Evolutionary conservation across 1,140 invertebrate genomes (phyloP), one percentile per base, ranked within the genome.

Genomic region (Lordiphosa collinella): DNA sequence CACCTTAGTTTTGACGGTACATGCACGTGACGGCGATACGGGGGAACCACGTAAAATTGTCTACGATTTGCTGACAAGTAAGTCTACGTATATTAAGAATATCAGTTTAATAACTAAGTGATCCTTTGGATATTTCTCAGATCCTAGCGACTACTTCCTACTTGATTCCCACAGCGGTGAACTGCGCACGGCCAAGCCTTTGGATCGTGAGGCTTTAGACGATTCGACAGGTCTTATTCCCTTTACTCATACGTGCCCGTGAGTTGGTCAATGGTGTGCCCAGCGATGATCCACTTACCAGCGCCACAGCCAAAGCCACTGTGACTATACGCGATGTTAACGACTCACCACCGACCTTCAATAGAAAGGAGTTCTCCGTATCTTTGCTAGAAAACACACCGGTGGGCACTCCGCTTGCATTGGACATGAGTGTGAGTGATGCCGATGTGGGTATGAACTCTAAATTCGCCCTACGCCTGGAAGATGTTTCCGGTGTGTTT

Each of bases 261-360:
- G 95, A 96, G 90, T 70, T 96, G 56, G 92, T 95, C 3, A 92
- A 95, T 79, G 95, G 94, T 1, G 86, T 90, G 9, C 92, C 93
- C 11, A 90, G 92, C 4, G 92, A 94, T 71, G 94, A 95, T 69
- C 84, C 92, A 4, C 82, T 92, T 13, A 94, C 94, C 0, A 91
- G 92, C 9, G 92, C 93, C 3, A 91, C 91, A 6, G 92, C 94
- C 1, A 92, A 93, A 36, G 93, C 95, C 7, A 96, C 93, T 0
- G 92, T 98, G 9, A 96, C 94, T 14, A 95, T 98, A 60, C 93
- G 93, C 78, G 97, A 98, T 90, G 96, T 98, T 0, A 99, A 99
- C 89, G 97, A 99, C 88, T 96, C 96, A 70, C 93, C 96, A 0
- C 98, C 97, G 0, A 90, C 90, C 10, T 96, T 96, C 89, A 95